phyloP scores from a whole-genome alignment of 2,113 vertebrate species.

The Bujurquina vittata region DNA sequence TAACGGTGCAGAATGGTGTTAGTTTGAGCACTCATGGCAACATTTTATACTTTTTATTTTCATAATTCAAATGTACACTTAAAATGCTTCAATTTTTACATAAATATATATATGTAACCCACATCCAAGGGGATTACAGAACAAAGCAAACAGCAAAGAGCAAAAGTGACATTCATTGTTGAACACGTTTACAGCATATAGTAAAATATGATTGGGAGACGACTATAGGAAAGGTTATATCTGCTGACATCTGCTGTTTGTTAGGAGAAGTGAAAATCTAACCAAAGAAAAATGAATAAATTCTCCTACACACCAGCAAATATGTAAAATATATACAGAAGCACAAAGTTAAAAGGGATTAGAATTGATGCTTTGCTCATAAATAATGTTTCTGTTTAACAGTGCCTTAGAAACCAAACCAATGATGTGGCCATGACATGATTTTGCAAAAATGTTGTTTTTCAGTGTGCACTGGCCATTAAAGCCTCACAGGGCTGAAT shows the following conservation, averaged over 20 bases:
- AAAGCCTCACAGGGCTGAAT: neutral
- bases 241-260: slow-evolving; percentile 52
- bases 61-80: slow-evolving; percentile 13
- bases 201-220: slow-evolving; percentile 10
- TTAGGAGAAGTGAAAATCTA: slow-evolving; percentile 5
- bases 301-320: neutral
- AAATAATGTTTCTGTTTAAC: slow-evolving; percentile 22
- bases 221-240: neutral
- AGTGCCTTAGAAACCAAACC: neutral
- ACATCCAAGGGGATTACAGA: neutral
- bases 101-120: slow-evolving; percentile 15
- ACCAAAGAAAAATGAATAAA: neutral
- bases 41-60: slow-evolving; percentile 63
- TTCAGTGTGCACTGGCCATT: neutral
- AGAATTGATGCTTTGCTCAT: slow-evolving; percentile 1
- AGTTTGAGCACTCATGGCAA: slow-evolving; percentile 18
- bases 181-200: neutral
- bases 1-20: slow-evolving; percentile 10
- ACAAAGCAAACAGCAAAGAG: neutral
- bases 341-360: neutral
- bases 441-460: neutral
- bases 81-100: slow-evolving; percentile 18
- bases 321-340: slow-evolving; percentile 1
- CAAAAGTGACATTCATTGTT: neutral
- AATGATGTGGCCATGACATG: neutral